Evolutionary conservation across 2,113 vertebrate species (phyloP).

Genomic region (Dinomys branickii): DNA sequence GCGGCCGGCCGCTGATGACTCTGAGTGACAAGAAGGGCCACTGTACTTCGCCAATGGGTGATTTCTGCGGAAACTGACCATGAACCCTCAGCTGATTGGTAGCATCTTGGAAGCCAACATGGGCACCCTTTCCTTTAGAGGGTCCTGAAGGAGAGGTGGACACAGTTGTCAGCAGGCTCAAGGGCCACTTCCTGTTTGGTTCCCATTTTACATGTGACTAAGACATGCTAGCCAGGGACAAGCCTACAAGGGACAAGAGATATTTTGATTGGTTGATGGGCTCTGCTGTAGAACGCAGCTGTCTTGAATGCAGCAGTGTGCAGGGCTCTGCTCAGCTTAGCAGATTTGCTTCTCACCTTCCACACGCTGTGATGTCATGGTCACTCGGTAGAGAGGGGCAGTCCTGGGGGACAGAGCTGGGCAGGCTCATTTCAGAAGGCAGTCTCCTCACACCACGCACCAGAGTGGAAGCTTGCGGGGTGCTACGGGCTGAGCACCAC

Average conservation of each 20-base stretch:
- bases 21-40: neutral
- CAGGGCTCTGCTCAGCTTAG: rapidly evolving
- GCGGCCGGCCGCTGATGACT: neutral
- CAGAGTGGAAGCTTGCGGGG: neutral
- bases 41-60: neutral
- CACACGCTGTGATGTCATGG: neutral
- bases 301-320: neutral
- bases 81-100: neutral
- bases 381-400: neutral
- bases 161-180: neutral
- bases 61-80: neutral
- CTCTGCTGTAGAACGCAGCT: neutral
- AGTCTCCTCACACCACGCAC: neutral
- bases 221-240: neutral
- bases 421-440: neutral
- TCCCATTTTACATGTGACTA: neutral
- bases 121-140: neutral
- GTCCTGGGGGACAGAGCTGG: neutral
- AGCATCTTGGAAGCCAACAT: neutral
- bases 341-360: neutral
- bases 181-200: neutral
- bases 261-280: neutral
- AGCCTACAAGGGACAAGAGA: neutral
- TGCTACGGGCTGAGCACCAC: too few relatives aligned
- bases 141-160: neutral